Evolutionary conservation across 1,140 invertebrate genomes (phyloP).

Genomic region (Oscheius sp.): DNA sequence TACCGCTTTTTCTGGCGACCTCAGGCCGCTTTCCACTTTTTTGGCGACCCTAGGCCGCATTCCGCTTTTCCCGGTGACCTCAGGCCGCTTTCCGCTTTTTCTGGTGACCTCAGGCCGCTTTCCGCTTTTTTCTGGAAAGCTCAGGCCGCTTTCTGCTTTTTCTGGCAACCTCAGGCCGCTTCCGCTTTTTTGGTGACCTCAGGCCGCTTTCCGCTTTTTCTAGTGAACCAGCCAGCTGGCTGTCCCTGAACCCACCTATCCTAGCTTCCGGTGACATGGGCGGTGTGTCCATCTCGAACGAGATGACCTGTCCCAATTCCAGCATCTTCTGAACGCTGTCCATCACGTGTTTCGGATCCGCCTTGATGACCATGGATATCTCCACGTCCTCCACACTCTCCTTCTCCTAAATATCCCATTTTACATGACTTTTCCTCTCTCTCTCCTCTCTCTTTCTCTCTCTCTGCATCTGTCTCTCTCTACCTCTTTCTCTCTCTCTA

Average conservation of each 20-base stretch:
- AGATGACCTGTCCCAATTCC: not conserved
- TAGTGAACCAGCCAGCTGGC: not conserved
- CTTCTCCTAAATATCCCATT: constrained; percentile 1
- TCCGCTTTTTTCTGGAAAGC: not conserved
- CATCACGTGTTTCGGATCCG: not conserved
- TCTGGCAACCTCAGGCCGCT: no score
- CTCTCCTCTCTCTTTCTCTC: no score
- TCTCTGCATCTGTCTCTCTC: no score
- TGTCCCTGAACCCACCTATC: no score
- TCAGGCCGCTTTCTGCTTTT: no score
- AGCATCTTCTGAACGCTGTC: not conserved
- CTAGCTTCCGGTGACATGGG: not conserved
- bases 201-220: not conserved
- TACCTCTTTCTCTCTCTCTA: no score
- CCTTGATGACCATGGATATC: not conserved
- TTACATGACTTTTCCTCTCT: no score
- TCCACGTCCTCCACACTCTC: constrained; percentile 27
- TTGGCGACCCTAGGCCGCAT: not conserved
- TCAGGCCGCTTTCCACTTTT: not conserved
- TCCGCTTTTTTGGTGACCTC: not conserved
- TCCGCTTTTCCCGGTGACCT: no score
- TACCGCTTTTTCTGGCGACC: not conserved
- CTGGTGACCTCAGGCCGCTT: not conserved
- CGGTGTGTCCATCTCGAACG: not conserved
- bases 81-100: no score